A percentile compares a stretch with the other conserved stretches of the same genome.
These are phyloP conservation scores for Acipenser ruthenus DNA, from an alignment of 2,797 vertebrate species.

Conservation along the genomic window DNA sequence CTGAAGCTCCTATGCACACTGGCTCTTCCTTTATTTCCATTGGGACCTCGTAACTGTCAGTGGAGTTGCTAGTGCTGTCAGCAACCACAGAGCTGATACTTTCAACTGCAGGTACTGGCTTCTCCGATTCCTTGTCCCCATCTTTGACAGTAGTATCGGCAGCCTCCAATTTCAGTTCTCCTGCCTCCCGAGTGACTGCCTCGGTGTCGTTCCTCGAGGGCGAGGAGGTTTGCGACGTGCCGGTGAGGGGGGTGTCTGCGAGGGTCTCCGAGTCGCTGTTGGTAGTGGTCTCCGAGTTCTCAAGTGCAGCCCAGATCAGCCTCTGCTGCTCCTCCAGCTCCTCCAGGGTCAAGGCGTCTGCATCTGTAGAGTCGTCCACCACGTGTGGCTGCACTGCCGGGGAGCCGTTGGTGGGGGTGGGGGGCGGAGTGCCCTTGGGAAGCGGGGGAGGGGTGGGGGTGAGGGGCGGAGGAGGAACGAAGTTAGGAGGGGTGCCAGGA, in stretches of 20 bases:
- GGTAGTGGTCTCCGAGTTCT: constrained; percentile 70
- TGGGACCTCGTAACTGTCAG: constrained; percentile 18
- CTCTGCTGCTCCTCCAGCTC: constrained; percentile 94
- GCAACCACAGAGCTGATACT: constrained; percentile 12
- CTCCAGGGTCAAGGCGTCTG: constrained; percentile 83
- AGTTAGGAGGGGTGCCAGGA: constrained; percentile 52
- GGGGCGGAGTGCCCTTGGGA: constrained; percentile 69
- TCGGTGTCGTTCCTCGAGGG: constrained; percentile 58
- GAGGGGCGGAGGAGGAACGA: constrained; percentile 37
- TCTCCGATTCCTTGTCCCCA: constrained; percentile 24
- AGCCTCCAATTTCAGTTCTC: constrained; percentile 16
- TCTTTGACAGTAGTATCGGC: background rate
- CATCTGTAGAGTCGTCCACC: constrained; percentile 53
- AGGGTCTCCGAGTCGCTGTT: constrained; percentile 79
- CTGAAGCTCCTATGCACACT: background rate
- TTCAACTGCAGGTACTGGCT: constrained; percentile 25
- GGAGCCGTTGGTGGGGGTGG: constrained; percentile 55
- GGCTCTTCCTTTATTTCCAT: constrained; percentile 29
- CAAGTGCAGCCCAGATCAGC: constrained; percentile 82
- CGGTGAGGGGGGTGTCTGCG: constrained; percentile 62
- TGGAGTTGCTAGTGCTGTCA: background rate
- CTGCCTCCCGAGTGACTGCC: constrained; percentile 34
- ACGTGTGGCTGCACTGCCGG: constrained; percentile 42
- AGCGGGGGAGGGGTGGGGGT: constrained; percentile 63
- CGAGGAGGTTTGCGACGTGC: constrained; percentile 68